These are phyloP conservation scores for Epirrhoe alternata DNA, from an alignment of 2,888 invertebrate genomes.

Conservation along the genomic window DNA sequence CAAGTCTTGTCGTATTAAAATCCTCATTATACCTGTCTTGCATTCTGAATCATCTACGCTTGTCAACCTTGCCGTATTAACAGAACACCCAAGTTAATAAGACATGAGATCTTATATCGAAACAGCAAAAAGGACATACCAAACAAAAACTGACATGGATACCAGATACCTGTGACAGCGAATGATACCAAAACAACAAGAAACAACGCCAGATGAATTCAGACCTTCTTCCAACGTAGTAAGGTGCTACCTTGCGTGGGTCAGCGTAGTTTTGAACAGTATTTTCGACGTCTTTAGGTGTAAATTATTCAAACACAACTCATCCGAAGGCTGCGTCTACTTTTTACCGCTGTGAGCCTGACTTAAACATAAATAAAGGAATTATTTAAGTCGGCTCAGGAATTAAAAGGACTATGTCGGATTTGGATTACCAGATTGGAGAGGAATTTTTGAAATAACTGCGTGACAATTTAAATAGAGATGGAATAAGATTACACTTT, in stretches of 20 bases:
- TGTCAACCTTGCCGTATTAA: constrained; percentile 42
- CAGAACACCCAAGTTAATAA: constrained; percentile 62
- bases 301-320: constrained; percentile 81
- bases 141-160: constrained; percentile 51
- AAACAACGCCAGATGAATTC: constrained; percentile 34
- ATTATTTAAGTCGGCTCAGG: constrained; percentile 69
- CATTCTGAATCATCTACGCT: constrained; percentile 34
- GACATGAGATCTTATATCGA: constrained; percentile 70
- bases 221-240: constrained; percentile 43
- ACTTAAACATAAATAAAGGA: constrained; percentile 73
- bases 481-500: not conserved
- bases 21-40: constrained; percentile 19
- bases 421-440: constrained; percentile 56
- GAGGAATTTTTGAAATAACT: not conserved
- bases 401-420: constrained; percentile 66
- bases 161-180: constrained; percentile 59
- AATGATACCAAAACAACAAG: constrained; percentile 61
- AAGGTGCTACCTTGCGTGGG: constrained; percentile 38
- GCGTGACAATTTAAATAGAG: not conserved
- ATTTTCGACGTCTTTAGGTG: constrained; percentile 75
- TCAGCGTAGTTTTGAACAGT: constrained; percentile 50
- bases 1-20: constrained; percentile 22
- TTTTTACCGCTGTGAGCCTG: constrained; percentile 72
- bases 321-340: constrained; percentile 70
- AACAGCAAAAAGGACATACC: constrained; percentile 46